Base-by-base conservation (phyloP, 2,888 invertebrate species). In the Apantesis nais region DNA sequence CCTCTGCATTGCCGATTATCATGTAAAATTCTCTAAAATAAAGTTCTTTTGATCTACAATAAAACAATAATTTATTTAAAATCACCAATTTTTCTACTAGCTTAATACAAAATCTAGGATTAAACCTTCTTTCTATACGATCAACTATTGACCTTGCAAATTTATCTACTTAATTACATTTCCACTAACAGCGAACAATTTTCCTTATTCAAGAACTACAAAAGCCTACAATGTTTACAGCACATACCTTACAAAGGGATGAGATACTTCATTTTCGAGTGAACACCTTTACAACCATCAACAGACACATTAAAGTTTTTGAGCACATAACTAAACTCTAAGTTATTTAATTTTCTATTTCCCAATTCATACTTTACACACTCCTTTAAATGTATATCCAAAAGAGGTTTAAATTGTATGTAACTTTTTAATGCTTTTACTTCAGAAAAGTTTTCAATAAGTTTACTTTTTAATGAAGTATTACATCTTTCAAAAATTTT, bases 11-110 rank as follows among this genome's bases (percentile, higher is more conserved):
- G 94, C 94, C 94, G 94, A 94, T 93, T 93, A 92, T 93, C 90
- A 93, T 94, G 94, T 94, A 94, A 94, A 90, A 93, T 92, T 94
- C 93, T 94, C 92, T 93, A 93, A 94, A 95, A 94, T 95, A 95
- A 95, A 95, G 94, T 95, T 95, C 94, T 95, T 95, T 95, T 95
- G 95, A 95, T 95, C 95, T 95, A 91, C 81, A 84, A 82, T 80
- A 83, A 76, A 22, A 71, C 78, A 74, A 69, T 67, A 70, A 71
- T 74, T 77, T 58, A 75, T 73, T 72, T 70, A 39, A 12, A 68
- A 67, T 7, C 31, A 52, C 12, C 65, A n/a, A 37, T 66, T 61
- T 64, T 8, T 41, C 25, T 41, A 63, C 16, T 31, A 44, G 22
- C 44, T 29, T n/a, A 29, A 64, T 31, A 61, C 31, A 34, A 61